Percentiles rank a stretch among this genome's conserved stretches.
Evolutionary conservation across 2,113 vertebrate genomes (phyloP).

Genomic region (Numenius arquata): DNA sequence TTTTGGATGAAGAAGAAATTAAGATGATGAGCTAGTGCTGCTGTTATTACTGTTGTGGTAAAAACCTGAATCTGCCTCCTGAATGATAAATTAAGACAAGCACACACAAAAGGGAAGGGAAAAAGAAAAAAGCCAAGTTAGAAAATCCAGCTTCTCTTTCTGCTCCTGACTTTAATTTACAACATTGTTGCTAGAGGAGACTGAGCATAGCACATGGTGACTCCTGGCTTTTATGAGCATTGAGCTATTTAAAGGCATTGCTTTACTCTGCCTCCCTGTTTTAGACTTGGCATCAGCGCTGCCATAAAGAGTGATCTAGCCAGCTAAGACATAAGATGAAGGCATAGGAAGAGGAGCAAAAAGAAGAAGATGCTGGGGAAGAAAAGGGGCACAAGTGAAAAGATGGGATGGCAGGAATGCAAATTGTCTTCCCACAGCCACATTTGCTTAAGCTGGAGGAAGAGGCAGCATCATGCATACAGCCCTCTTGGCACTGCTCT

Average conservation of each 20-base stretch:
- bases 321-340: background rate
- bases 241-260: background rate
- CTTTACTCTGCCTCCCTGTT: background rate
- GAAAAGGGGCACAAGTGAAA: background rate
- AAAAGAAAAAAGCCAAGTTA: background rate
- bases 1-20: background rate
- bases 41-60: background rate
- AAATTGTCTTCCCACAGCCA: background rate
- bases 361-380: background rate
- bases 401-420: rapidly evolving
- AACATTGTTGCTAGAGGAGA: background rate
- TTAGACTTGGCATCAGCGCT: background rate
- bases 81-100: background rate
- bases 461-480: background rate
- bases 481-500: background rate
- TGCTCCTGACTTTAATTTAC: background rate
- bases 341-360: background rate
- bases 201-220: background rate
- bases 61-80: background rate
- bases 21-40: background rate
- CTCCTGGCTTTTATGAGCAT: background rate
- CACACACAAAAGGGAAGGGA: background rate
- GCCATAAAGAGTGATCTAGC: background rate
- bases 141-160: background rate
- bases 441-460: background rate